phyloP scores from a whole-genome alignment of 2,113 vertebrate genomes.

The Phylloscopus trochilus region DNA sequence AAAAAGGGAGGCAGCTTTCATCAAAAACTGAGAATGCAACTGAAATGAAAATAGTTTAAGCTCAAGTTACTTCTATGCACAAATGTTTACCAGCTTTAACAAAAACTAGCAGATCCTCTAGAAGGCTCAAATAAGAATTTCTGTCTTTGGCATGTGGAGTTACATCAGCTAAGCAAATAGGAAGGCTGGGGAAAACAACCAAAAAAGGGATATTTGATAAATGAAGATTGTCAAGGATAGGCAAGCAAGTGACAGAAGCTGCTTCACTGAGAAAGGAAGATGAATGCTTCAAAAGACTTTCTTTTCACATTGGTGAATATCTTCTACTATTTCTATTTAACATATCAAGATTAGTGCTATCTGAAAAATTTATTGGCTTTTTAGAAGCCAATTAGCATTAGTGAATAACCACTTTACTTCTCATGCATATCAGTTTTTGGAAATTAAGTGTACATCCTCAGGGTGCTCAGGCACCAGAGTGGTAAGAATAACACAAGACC shows the following conservation, averaged over 20 bases:
- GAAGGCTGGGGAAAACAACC: background rate
- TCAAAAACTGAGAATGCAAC: background rate
- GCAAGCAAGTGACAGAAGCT: background rate
- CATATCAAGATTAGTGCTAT: background rate
- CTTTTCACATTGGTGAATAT: background rate
- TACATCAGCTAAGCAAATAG: background rate
- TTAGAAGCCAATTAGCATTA: background rate
- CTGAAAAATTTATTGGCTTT: background rate
- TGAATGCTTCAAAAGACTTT: background rate
- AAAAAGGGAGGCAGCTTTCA: background rate
- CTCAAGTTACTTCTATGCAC: background rate
- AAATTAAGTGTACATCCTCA: background rate
- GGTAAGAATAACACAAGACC: background rate
- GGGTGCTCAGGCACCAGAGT: background rate
- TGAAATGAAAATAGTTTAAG: background rate
- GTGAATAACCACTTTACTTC: background rate
- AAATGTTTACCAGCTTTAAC: background rate
- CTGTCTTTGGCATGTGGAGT: background rate
- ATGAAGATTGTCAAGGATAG: background rate
- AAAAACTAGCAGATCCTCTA: background rate
- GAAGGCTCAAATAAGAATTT: background rate
- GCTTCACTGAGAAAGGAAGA: background rate
- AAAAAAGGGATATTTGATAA: background rate
- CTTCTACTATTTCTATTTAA: background rate
- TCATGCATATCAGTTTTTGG: background rate